A percentile compares a stretch with the other conserved stretches of the same genome.
Evolutionary conservation across 2,797 vertebrate species (phyloP).

Genomic region (Huso huso): DNA sequence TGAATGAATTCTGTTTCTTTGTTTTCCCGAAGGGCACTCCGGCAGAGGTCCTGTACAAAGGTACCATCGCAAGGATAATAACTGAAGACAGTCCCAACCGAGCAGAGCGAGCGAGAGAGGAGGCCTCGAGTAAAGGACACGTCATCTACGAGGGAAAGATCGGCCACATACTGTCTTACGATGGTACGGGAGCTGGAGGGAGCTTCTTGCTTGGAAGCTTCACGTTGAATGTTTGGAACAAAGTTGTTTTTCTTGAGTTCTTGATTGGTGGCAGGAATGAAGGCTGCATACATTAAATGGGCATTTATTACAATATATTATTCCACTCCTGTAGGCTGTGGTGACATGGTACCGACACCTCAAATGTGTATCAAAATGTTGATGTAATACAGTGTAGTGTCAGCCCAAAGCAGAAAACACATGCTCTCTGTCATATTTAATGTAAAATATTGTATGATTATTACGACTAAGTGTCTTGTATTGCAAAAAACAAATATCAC

Average conservation of each 20-base stretch:
- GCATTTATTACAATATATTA: no score
- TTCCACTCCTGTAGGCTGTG: no score
- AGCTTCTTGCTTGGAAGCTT: not conserved
- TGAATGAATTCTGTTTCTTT: not conserved
- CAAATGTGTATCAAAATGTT: no score
- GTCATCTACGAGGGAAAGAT: slow-evolving; percentile 91
- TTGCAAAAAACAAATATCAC: no score
- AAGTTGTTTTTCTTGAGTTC: not conserved
- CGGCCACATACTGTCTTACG: slow-evolving; percentile 83
- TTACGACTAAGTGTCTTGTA: no score
- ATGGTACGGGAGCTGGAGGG: slow-evolving; percentile 63
- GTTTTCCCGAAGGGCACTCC: slow-evolving; percentile 77
- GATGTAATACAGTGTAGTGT: no score
- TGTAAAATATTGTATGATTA: no score
- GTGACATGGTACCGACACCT: no score
- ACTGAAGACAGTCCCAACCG: slow-evolving; percentile 82
- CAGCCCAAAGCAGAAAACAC: no score
- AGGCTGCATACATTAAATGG: no score
- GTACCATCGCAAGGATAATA: slow-evolving; percentile 84
- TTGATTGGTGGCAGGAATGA: not conserved
- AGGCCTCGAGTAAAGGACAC: slow-evolving; percentile 77
- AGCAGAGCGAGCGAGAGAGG: slow-evolving; percentile 76
- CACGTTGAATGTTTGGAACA: not conserved
- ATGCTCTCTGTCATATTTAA: no score
- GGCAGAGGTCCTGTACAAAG: slow-evolving; percentile 91